These are phyloP conservation scores for Toxotes jaculatrix DNA, from an alignment of 2,113 vertebrate species.

Conservation along the genomic window DNA sequence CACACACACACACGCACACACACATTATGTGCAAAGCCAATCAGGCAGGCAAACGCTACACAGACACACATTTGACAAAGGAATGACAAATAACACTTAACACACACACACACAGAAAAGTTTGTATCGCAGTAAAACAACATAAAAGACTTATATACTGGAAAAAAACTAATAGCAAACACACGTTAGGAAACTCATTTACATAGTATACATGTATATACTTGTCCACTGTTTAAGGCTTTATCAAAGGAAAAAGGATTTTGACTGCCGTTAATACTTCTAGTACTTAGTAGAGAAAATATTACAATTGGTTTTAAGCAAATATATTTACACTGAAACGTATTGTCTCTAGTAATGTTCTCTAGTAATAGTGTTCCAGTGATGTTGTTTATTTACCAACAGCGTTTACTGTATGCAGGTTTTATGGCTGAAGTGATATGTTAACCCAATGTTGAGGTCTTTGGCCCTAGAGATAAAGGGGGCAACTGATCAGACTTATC, in stretches of 20 bases:
- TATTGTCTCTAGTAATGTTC: neutral
- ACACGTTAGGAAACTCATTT: neutral
- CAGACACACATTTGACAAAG: conserved; percentile 52
- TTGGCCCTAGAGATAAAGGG: conserved; percentile 89
- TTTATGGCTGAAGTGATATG: conserved; percentile 52
- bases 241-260: neutral
- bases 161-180: conserved; percentile 11
- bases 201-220: neutral
- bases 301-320: neutral
- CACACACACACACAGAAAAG: conserved; percentile 34
- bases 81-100: conserved; percentile 51
- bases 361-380: neutral
- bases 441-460: conserved; percentile 58
- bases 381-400: conserved; percentile 29
- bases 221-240: neutral
- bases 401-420: conserved; percentile 47
- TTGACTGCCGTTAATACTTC: neutral
- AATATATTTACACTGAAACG: neutral
- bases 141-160: neutral
- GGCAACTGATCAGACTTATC: conserved; percentile 92
- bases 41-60: conserved; percentile 57
- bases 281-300: neutral
- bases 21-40: conserved; percentile 53
- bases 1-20: conserved; percentile 5
- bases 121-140: conserved; percentile 39